Evolutionary conservation across 2,113 vertebrate species (phyloP), one percentile per base, ranked within the genome.

Genomic region (Mustela nigripes): DNA sequence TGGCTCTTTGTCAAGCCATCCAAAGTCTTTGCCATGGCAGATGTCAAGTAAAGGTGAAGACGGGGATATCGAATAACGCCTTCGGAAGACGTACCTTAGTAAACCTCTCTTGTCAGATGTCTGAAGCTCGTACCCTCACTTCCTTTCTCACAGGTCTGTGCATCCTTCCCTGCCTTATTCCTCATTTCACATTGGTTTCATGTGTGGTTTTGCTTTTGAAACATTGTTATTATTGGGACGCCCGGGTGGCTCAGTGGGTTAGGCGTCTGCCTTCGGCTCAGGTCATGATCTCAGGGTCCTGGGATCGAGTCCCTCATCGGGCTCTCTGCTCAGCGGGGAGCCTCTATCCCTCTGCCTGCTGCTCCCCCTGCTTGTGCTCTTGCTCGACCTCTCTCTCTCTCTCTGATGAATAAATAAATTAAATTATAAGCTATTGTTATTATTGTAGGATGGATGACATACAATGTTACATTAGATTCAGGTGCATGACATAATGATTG

Each of bases 291-390:
- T 31, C 63, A 33, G 31, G 63, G 31, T 67, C 63, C 63, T 33
- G 14, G 31, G 31, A 33, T 67, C 15, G 2, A 33, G 14, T 2
- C 31, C 14, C 6, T 0, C 1, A 33, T 33, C 14, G 2, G 3
- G 5, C 14, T 67, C 63, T 6, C 7, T 67, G 2, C 63, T 67
- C 63, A 67, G 31, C 2, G 0, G 62, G 26, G 62, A 67, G 31
- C 31, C 14, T 33, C 33, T 18, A 14, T 67, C 31, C 63, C 31
- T 67, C 63, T 67, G 31, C 28, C 15, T 67, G 6, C 14, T 2
- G 5, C 31, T 67, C 31, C 63, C 6, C 12, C 2, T 18, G 31
- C 63, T 67, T 14, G 11, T 65, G 11, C 31, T 65, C 14, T 65
- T 11, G 4, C 24, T 62, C 19, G 22, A 58, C 58, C 58, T 24